Percentiles rank a stretch among this genome's conserved stretches.
These are phyloP conservation scores for Phymastichus coffea DNA, from an alignment of 1,140 invertebrate genomes.

Conservation along the genomic window DNA sequence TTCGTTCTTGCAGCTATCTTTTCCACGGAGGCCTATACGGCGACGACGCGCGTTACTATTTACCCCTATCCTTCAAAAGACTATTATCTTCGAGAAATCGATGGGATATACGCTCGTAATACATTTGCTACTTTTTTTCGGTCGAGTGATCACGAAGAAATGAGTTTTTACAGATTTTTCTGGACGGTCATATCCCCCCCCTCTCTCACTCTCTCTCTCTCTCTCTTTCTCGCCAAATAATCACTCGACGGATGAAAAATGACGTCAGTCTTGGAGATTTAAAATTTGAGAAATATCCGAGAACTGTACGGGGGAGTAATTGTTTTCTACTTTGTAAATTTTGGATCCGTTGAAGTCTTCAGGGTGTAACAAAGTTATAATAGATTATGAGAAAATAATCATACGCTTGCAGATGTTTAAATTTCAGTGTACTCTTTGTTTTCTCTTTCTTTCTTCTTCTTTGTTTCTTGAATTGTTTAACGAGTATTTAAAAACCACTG, in stretches of 20 bases:
- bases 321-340: no score
- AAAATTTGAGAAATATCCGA: no score
- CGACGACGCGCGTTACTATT: not conserved
- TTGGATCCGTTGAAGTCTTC: no score
- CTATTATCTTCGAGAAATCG: slow-evolving; percentile 5
- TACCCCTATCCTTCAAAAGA: not conserved
- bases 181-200: no score
- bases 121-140: not conserved
- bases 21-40: not conserved
- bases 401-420: slow-evolving; percentile 24
- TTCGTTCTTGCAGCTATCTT: not conserved
- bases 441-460: not conserved
- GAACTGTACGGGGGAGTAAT: no score
- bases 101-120: not conserved
- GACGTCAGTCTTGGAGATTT: no score
- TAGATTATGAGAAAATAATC: slow-evolving; percentile 30
- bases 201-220: no score
- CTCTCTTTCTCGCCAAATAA: no score
- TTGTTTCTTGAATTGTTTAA: slow-evolving; percentile 16
- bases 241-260: no score
- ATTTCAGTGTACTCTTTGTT: not conserved
- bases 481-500: slow-evolving; percentile 25
- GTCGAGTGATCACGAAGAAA: no score
- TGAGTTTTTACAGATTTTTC: not conserved
- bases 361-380: slow-evolving; percentile 5